These are phyloP conservation scores for Coptodon bakossiorum DNA, from an alignment of 2,113 vertebrate species.

Conservation along the genomic window DNA sequence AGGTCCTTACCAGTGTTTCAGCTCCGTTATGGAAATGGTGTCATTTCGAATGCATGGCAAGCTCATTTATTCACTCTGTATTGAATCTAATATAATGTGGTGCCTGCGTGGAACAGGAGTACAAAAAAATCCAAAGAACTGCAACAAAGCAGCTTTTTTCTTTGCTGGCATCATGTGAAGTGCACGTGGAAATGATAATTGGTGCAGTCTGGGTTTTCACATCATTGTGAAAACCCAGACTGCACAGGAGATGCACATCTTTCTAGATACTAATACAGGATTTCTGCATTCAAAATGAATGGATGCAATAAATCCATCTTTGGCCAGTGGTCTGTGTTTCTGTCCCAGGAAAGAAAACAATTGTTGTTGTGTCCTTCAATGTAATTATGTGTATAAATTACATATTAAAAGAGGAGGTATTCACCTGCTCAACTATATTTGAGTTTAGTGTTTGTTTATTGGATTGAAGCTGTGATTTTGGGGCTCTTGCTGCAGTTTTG, in stretches of 20 bases:
- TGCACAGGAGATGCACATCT: not conserved
- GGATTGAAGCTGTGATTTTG: not conserved
- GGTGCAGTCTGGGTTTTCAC: not conserved
- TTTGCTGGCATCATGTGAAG: not conserved
- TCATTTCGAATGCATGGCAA: not conserved
- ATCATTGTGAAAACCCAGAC: not conserved
- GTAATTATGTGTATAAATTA: not conserved
- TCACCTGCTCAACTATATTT: not conserved
- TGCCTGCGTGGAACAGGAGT: not conserved
- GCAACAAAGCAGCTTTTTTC: not conserved
- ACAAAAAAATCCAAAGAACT: not conserved
- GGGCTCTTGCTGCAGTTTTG: not conserved
- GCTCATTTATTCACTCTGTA: not conserved
- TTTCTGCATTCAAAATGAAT: not conserved
- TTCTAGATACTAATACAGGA: not conserved
- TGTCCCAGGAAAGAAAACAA: not conserved
- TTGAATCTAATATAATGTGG: not conserved
- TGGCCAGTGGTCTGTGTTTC: slow-evolving; percentile 6
- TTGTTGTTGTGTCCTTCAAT: not conserved
- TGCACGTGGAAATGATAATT: not conserved
- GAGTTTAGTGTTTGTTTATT: not conserved
- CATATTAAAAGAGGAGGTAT: not conserved
- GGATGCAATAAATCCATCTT: not conserved
- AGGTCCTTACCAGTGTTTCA: not conserved
- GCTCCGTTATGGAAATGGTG: not conserved